Evolutionary conservation across 2,888 invertebrate species (phyloP), one percentile per base, ranked within the genome.

Genomic region (Drosophila neotestacea): DNA sequence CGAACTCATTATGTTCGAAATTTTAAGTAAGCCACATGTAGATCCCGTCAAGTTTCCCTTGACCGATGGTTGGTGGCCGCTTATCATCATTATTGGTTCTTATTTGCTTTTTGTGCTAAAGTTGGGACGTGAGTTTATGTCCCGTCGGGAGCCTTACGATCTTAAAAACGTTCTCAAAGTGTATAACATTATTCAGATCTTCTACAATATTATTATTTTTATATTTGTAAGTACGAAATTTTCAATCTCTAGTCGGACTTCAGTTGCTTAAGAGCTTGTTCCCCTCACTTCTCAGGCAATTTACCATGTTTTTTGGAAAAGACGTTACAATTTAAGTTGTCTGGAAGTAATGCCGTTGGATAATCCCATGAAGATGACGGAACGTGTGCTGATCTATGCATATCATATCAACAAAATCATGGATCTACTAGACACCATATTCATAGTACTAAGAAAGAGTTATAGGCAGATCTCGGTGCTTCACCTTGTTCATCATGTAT

Each of bases 111-210:
- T 96, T 91, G 96, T 96, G 47, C 92, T 95, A 9, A 96, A 95
- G 79, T 93, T 95, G 44, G 96, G 96, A 0, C 96, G 96, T 0
- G 93, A 94, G 13, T 94, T 95, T 87, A 96, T 96, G 96, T 93
- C 94, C 58, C 95, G 95, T 54, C 93, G 95, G 55, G 94, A 95
- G 66, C 95, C 96, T 0, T 96, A 95, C 81, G 94, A 96, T 79
- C 90, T 98, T 51, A 95, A 96, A 84, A 93, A 93, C 30, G 88
- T 95, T 0, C 94, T 98, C 85, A 94, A 96, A 22, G 90, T 94
- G 0, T 98, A 98, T 92, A 98, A 98, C 90, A 94, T 96, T 2
- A 94, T 95, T 59, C 98, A 98, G 94, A 97, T 98, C 1, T 16
- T 96, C 1, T 95, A 97, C 92, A 98, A 97, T 86, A 90, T 94